Evolutionary conservation across 2,888 invertebrate species (phyloP).

Genomic region (Acanthacorydalis orientalis): DNA sequence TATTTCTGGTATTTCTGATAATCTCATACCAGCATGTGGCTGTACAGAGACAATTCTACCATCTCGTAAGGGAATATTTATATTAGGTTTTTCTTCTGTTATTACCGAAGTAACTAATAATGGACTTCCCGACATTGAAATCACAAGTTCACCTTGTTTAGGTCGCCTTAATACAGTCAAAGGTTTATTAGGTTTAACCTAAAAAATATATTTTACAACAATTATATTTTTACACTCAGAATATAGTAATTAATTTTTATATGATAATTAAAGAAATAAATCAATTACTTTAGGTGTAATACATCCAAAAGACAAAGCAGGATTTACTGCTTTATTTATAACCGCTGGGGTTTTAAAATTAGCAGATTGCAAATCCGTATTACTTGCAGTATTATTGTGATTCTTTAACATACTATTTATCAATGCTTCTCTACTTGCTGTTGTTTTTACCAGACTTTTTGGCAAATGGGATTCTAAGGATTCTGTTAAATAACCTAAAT

Average conservation of each 20-base stretch:
- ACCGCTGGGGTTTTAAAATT: background rate
- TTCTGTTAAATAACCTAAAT: background rate
- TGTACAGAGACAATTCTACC: conserved; percentile 44
- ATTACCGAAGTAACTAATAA: conserved; percentile 34
- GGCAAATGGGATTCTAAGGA: background rate
- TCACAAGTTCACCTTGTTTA: conserved; percentile 44
- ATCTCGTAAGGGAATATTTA: conserved; percentile 46
- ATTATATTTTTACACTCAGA: background rate
- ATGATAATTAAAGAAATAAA: background rate
- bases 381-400: no score
- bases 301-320: conserved; percentile 13
- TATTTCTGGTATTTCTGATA: conserved; percentile 25
- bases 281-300: conserved; percentile 20
- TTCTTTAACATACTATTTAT: no score
- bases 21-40: conserved; percentile 31
- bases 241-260: no score
- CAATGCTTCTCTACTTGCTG: background rate
- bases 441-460: background rate
- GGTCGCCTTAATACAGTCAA: conserved; percentile 42
- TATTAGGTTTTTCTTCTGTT: conserved; percentile 38
- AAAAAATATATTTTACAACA: conserved; percentile 9
- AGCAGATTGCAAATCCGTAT: no score
- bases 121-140: conserved; percentile 51
- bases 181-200: conserved; percentile 43
- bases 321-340: conserved; percentile 6